Base-by-base conservation (phyloP, 2,888 invertebrate species). In the Agriotes lineatus region DNA sequence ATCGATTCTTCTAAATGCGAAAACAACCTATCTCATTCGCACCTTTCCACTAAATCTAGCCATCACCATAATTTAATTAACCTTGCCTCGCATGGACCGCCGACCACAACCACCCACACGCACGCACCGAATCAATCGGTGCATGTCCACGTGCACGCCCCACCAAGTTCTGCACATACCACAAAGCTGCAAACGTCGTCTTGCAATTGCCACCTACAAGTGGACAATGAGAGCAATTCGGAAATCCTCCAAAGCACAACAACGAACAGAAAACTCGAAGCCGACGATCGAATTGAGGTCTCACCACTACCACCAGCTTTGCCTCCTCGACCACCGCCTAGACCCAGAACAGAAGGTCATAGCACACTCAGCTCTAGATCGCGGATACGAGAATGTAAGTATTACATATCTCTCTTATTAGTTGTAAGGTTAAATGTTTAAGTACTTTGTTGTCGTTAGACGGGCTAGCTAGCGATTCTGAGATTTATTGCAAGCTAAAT, bases 241-340 rank as follows among this genome's bases (percentile, higher is more conserved):
- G 78, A 77, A 33, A 72, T 76, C 37, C 79, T 79, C 20, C 76
- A 77, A 20, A 67, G 59, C 37, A 65, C 69, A 30, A 61, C 62
- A 33, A 70, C 69, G 39, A 73, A 71, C 52, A 76, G 83, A 58
- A 84, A 84, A 72, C 72, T 81, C 20, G 84, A 84, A 30, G 79
- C 82, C 5, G 84, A 85, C 64, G 85, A 85, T 73, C 75, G 84
- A 59, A 85, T 85, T 64, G 85, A 85, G 73, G 82, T 84, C 22
- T 83, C 83, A 7, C 84, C 84, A 30, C 71, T 84, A 65, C 86
- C 86, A 1, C 86, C 86, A 2, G 85, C 85, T 7, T 74, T 86
- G 73, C 86, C 86, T 0, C 86, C 86, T 7, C 72, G 86, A 69
- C 86, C 86, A 0, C 84, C 85, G 1, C 85, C 85, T 12, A 79